Evolutionary conservation across 2,113 vertebrate species (phyloP).

Genomic region (Garra rufa): DNA sequence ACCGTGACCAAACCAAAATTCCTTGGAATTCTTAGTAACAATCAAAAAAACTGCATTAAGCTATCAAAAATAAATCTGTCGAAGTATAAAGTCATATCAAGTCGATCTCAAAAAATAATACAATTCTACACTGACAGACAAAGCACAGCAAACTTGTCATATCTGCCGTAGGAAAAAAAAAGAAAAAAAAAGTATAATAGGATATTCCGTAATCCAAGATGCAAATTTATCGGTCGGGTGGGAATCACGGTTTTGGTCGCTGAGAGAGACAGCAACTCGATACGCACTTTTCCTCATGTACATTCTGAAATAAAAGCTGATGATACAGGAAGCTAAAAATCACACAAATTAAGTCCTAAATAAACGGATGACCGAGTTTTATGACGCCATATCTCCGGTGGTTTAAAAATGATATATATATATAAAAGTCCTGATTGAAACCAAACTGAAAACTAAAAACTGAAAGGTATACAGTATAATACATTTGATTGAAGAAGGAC

Average conservation of each 20-base stretch:
- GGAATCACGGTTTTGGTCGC: background rate
- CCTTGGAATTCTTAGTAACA: background rate
- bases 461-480: background rate
- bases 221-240: background rate
- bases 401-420: background rate
- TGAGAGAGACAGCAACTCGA: background rate
- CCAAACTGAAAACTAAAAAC: background rate
- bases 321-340: background rate
- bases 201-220: background rate
- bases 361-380: background rate
- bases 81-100: constrained; percentile 38
- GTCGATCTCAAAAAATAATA: constrained; percentile 12
- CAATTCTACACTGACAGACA: constrained; percentile 10
- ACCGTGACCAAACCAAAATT: background rate
- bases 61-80: constrained; percentile 33
- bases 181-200: background rate
- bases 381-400: background rate
- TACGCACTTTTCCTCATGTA: background rate
- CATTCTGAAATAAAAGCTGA: background rate
- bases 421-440: background rate
- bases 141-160: constrained; percentile 40
- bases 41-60: constrained; percentile 1
- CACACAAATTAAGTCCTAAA: background rate
- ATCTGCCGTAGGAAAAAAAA: background rate
- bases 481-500: background rate